Evolutionary conservation across 2,113 vertebrate genomes (phyloP).

Genomic region (Anas platyrhynchos): DNA sequence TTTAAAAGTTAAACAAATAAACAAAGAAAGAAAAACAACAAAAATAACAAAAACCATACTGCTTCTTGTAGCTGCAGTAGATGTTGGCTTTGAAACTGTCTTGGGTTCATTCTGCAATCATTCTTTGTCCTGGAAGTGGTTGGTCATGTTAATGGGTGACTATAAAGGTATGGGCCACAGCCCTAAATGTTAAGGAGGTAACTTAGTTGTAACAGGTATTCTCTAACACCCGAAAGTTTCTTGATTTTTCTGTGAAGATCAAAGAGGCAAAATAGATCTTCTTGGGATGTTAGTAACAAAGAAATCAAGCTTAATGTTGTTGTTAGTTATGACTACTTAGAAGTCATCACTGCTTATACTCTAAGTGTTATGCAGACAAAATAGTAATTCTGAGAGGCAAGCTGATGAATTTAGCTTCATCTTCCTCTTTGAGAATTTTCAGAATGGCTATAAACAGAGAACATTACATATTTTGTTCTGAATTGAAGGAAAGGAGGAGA

Average conservation of each 20-base stretch:
- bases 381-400: not conserved
- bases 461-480: not conserved
- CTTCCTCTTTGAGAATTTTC: not conserved
- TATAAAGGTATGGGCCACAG: not conserved
- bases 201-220: not conserved
- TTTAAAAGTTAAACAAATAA: no score
- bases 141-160: not conserved
- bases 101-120: not conserved
- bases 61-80: not conserved
- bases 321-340: not conserved
- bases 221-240: not conserved
- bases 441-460: not conserved
- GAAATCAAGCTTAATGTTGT: not conserved
- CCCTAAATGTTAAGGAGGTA: not conserved
- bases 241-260: not conserved
- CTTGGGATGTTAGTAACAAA: not conserved
- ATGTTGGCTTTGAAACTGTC: not conserved
- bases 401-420: not conserved
- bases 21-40: no score
- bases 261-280: not conserved
- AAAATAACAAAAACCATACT: no score
- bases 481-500: not conserved
- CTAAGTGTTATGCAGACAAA: not conserved
- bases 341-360: not conserved
- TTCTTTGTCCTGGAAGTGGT: not conserved